phyloP scores from a whole-genome alignment of 1,140 invertebrate genomes.

The Psix sp. region DNA sequence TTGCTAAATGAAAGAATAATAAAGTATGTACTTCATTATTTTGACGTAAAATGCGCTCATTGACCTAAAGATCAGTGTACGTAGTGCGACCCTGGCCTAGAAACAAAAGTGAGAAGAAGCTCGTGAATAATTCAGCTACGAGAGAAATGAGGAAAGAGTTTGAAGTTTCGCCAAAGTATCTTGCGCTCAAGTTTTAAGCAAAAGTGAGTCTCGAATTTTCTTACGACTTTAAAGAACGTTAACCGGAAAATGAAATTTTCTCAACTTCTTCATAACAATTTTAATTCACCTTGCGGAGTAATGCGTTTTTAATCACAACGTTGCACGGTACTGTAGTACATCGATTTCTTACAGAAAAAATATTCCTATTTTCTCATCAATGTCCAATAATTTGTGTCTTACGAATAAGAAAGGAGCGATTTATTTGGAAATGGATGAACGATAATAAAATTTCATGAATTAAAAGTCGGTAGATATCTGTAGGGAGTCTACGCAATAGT shows the following conservation, averaged over 20 bases:
- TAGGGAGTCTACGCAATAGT: conserved; percentile 36
- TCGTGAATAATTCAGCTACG: conserved; percentile 77
- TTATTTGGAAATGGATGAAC: background rate
- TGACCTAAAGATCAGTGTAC: conserved; percentile 68
- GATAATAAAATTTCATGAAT: conserved; percentile 7
- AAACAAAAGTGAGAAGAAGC: conserved; percentile 76
- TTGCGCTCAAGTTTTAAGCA: conserved; percentile 66
- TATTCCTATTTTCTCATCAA: too few species aligned
- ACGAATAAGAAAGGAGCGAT: too few species aligned
- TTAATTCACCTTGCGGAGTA: conserved; percentile 27
- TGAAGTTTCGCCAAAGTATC: conserved; percentile 75
- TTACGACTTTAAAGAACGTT: conserved; percentile 58
- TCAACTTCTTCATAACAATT: conserved; percentile 53
- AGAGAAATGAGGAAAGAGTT: conserved; percentile 76
- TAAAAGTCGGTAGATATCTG: conserved; percentile 27
- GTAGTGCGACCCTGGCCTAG: conserved; percentile 75
- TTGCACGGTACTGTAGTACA: background rate
- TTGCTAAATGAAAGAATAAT: conserved; percentile 22
- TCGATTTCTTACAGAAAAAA: too few species aligned
- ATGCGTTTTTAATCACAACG: conserved; percentile 34
- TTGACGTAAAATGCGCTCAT: conserved; percentile 50
- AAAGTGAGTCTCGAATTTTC: conserved; percentile 64
- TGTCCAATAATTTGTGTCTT: too few species aligned
- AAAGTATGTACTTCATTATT: conserved; percentile 34
- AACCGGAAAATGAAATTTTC: conserved; percentile 56